Base-by-base conservation (phyloP, 2,113 vertebrate species). In the Hyperopisus bebe region DNA sequence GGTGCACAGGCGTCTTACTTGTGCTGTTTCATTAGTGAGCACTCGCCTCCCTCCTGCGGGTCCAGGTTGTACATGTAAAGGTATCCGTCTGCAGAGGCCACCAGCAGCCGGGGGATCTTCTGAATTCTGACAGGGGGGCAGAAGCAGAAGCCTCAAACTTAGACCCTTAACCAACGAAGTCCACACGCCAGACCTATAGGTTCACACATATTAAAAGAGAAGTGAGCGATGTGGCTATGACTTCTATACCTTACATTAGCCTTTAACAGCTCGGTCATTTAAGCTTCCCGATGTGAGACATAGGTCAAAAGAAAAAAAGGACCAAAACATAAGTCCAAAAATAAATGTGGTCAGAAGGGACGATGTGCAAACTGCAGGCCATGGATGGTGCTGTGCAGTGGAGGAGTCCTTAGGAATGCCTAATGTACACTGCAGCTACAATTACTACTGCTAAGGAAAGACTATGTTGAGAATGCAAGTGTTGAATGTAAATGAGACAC, bases 21-120 rank as follows among this genome's bases (percentile, higher is more conserved):
- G 96, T 99, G 98, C 93, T 97, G 97, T 90, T 97, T 97, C 93
- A 97, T 97, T 89, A 99, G 91, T 21, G 94, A 95, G 90, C 98
- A 99, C 93, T 98, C 98, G 1, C 98, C 98, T 8, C 98, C 98
- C 1, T 99, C 98, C 90, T 98, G 96, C 19, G 98, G 97, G 92
- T 99, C 97, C 82, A 99, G 93, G 91, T 98, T 98, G 93, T 98
- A 99, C 95, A 99, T 97, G 92, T 98, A 98, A 1, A 99, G 95
- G 93, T 98, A 98, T 0, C 98, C 98, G 1, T 98, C 97, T 0
- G 97, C 96, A 2, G 98, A 98, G 46, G 97, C 97, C 89, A 99
- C 98, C 89, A 99, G 93, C 55, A 99, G 93, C 35, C 98, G 96
- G 0, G 97, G 98, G 90, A 99, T 97, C 95, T 99, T 99, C 95